Percentiles rank a stretch among this genome's conserved stretches.
Evolutionary conservation across 2,888 invertebrate genomes (phyloP).

Genomic region (Lapara coniferarum): DNA sequence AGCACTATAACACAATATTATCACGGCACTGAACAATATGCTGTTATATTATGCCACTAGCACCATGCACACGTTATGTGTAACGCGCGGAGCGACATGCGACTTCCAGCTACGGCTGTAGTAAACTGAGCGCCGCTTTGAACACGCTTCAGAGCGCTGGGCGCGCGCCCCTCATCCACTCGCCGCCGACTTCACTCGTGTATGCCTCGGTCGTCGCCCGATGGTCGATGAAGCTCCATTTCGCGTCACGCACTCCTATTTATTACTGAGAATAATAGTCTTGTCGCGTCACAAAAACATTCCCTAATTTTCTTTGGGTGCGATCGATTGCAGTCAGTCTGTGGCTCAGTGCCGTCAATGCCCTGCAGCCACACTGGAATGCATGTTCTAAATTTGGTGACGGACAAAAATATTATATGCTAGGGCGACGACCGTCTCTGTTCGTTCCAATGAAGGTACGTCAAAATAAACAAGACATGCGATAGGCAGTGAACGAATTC

Average conservation of each 20-base stretch:
- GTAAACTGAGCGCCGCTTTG: conserved; percentile 79
- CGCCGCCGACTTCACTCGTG: conserved; percentile 66
- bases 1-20: conserved; percentile 72
- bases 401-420: conserved; percentile 63
- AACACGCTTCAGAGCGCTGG: conserved; percentile 65
- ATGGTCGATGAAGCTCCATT: conserved; percentile 75
- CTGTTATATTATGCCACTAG: conserved; percentile 80
- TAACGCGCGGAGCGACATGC: conserved; percentile 71
- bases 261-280: conserved; percentile 58
- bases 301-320: conserved; percentile 42
- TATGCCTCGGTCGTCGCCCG: conserved; percentile 66
- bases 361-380: conserved; percentile 27
- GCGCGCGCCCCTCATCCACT: conserved; percentile 61
- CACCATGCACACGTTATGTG: conserved; percentile 76
- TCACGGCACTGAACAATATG: conserved; percentile 78
- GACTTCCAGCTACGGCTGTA: conserved; percentile 61
- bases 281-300: conserved; percentile 47
- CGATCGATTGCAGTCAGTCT: conserved; percentile 36
- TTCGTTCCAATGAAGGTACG: conserved; percentile 46
- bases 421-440: conserved; percentile 64
- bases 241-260: conserved; percentile 75
- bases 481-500: conserved; percentile 43
- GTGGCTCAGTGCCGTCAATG: conserved; percentile 24
- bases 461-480: conserved; percentile 55
- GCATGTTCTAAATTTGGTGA: conserved; percentile 64